These are phyloP conservation scores for Vombatus ursinus DNA, from an alignment of 2,113 vertebrate genomes.

Conservation along the genomic window DNA sequence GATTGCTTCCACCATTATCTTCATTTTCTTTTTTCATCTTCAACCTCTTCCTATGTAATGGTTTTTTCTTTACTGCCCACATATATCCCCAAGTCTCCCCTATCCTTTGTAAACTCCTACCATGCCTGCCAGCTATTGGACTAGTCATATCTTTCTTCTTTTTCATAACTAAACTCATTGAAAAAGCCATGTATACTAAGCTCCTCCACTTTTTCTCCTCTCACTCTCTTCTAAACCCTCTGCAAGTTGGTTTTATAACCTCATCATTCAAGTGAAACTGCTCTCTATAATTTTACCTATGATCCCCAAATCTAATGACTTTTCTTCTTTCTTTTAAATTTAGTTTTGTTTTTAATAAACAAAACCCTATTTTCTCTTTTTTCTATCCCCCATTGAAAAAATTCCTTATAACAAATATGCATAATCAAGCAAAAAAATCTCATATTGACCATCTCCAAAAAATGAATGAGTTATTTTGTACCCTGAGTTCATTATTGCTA, in stretches of 20 bases:
- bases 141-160: not conserved
- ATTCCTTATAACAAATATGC: not conserved
- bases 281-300: not conserved
- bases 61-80: not conserved
- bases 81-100: not conserved
- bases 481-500: not conserved
- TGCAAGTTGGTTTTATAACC: not conserved
- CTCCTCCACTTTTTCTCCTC: not conserved
- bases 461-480: not conserved
- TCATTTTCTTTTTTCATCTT: not conserved
- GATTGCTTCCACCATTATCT: not conserved
- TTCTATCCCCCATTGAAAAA: not conserved
- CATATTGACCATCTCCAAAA: not conserved
- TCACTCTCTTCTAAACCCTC: not conserved
- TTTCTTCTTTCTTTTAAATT: not conserved
- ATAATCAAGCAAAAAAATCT: too few species aligned
- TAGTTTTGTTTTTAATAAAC: not conserved
- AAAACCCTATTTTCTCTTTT: not conserved
- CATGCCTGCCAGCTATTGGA: not conserved
- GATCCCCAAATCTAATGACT: not conserved
- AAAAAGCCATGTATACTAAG: not conserved
- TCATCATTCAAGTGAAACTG: not conserved
- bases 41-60: not conserved
- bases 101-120: not conserved
- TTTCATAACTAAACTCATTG: not conserved